Conservation (phyloP, 2,113 vertebrate species). For the Tachycineta bicolor region DNA sequence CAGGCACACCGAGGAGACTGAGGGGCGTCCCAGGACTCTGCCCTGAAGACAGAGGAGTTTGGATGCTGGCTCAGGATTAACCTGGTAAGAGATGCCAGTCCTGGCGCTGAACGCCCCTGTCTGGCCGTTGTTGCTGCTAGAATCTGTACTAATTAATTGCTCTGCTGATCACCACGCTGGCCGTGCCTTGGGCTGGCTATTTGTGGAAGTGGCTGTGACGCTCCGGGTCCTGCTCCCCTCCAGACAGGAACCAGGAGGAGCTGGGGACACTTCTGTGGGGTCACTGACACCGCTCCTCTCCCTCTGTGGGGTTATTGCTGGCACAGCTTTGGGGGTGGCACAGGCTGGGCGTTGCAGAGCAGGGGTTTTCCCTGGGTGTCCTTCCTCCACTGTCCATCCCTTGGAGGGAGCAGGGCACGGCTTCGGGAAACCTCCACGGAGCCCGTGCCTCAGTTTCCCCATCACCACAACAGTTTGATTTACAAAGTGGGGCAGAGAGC, state of each 20-base stretch:
- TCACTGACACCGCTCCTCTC: fast-evolving
- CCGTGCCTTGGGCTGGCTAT: neutral
- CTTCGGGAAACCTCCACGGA: neutral
- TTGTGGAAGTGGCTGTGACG: fast-evolving
- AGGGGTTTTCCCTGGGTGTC: neutral
- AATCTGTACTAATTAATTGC: neutral
- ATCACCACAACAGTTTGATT: fast-evolving
- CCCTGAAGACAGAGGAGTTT: neutral
- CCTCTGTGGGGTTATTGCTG: fast-evolving
- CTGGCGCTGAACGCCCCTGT: neutral
- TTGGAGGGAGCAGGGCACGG: neutral
- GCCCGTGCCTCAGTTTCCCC: neutral
- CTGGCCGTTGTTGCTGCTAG: fast-evolving
- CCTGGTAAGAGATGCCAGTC: neutral
- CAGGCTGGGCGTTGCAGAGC: neutral
- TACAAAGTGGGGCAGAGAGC: fast-evolving
- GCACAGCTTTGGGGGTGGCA: neutral
- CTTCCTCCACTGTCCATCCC: fast-evolving
- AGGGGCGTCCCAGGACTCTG: neutral
- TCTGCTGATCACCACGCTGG: neutral
- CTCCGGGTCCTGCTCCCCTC: fast-evolving
- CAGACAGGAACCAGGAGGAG: fast-evolving
- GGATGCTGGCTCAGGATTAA: fast-evolving
- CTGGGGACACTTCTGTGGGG: fast-evolving
- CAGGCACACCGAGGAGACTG: fast-evolving